These are phyloP conservation scores for Andrena marginata DNA, from an alignment of 2,888 invertebrate species.

Conservation along the genomic window DNA sequence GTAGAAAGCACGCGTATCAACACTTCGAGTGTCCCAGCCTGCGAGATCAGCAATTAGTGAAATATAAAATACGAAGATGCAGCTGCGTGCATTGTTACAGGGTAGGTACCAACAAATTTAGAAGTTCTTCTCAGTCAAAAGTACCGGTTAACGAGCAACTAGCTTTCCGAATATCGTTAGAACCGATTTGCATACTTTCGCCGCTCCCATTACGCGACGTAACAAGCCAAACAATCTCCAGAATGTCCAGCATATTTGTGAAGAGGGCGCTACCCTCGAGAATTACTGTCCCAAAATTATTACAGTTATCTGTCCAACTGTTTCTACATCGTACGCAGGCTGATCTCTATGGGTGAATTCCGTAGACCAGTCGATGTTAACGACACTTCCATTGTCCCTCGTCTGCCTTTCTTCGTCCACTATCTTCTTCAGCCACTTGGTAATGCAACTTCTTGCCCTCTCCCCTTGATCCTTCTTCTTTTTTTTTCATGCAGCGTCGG, in stretches of 20 bases:
- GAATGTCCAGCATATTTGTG: neutral
- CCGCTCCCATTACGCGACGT: neutral
- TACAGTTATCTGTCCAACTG: neutral
- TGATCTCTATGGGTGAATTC: neutral
- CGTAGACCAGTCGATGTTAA: constrained; percentile 25
- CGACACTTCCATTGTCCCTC: constrained; percentile 24
- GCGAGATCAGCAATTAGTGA: too few relatives aligned
- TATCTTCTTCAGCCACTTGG: constrained; percentile 5
- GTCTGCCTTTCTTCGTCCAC: neutral
- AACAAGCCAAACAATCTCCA: neutral
- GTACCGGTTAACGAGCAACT: too few relatives aligned
- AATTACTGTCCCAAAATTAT: neutral
- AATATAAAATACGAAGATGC: too few relatives aligned
- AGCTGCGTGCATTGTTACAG: too few relatives aligned
- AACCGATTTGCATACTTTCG: neutral
- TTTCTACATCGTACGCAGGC: neutral
- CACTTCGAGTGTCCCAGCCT: too few relatives aligned
- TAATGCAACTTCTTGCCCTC: constrained; percentile 34
- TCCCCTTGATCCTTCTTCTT: neutral
- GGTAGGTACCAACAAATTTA: too few relatives aligned
- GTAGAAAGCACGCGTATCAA: too few relatives aligned
- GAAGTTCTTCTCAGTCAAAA: too few relatives aligned
- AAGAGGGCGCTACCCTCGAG: neutral
- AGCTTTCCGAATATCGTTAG: neutral
- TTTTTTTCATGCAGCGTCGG: neutral